A percentile compares a stretch with the other conserved stretches of the same genome.
phyloP scores from a whole-genome alignment of 2,888 invertebrate species.

The Andrena chrysosceles region DNA sequence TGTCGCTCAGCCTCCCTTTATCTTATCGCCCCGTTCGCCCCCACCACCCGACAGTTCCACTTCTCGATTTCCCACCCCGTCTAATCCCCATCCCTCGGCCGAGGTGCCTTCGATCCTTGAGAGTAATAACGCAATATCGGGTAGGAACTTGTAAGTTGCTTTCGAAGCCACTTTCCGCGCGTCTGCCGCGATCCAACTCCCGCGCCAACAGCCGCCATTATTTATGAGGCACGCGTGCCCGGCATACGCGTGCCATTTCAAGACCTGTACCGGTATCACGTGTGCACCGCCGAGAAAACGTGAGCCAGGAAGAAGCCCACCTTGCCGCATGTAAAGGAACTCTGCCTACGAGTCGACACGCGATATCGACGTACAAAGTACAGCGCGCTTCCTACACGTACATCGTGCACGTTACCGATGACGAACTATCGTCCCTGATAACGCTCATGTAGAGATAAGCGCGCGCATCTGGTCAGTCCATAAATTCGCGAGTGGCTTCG shows the following conservation, averaged over 20 bases:
- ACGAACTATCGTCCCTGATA: slow-evolving; percentile 24
- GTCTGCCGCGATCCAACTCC: slow-evolving; percentile 56
- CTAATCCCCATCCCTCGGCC: slow-evolving; percentile 21
- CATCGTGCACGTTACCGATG: not conserved
- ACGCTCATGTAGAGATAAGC: not conserved
- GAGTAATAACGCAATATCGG: slow-evolving; percentile 81
- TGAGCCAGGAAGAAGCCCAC: slow-evolving; percentile 25
- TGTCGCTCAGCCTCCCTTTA: slow-evolving; percentile 1
- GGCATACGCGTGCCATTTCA: slow-evolving; percentile 75
- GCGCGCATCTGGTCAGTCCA: not conserved
- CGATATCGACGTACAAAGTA: slow-evolving; percentile 40
- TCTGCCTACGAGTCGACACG: slow-evolving; percentile 21
- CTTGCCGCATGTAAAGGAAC: slow-evolving; percentile 32
- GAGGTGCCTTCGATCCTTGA: slow-evolving; percentile 43
- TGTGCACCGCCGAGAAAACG: slow-evolving; percentile 43
- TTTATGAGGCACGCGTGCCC: slow-evolving; percentile 80
- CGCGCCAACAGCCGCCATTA: slow-evolving; percentile 74
- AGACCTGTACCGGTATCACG: slow-evolving; percentile 48
- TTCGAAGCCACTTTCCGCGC: slow-evolving; percentile 77
- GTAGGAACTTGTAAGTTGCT: slow-evolving; percentile 77
- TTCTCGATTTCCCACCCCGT: not conserved
- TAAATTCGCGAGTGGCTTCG: not conserved
- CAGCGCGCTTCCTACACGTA: not conserved
- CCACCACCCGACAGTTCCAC: not conserved
- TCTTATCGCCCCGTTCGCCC: not conserved